These are phyloP conservation scores for Australoheros facetus DNA, from an alignment of 2,797 vertebrate species.

Conservation along the genomic window DNA sequence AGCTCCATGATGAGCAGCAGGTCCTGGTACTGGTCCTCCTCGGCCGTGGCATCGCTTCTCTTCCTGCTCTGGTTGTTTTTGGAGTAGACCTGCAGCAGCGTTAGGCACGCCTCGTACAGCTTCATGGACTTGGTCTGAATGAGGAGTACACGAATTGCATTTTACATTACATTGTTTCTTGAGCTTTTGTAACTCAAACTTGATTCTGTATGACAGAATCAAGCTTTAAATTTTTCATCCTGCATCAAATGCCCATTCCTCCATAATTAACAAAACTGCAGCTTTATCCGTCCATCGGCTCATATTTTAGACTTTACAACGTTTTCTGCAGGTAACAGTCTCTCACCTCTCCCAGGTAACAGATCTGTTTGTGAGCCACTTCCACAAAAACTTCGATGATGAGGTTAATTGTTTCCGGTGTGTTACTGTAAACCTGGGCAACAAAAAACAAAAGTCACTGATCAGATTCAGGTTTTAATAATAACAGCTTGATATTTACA, in stretches of 20 bases:
- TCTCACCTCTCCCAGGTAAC: constrained; percentile 97
- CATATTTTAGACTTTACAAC: neutral
- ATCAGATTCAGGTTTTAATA: neutral
- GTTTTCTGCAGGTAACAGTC: neutral
- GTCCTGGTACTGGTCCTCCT: constrained; percentile 99
- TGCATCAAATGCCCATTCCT: no score
- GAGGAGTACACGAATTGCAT: neutral
- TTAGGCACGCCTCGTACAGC: constrained; percentile 96
- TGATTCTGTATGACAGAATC: no score
- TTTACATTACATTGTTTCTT: no score
- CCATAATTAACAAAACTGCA: no score
- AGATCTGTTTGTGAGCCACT: constrained; percentile 99
- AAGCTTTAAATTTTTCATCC: no score
- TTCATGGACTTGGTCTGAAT: constrained; percentile 95
- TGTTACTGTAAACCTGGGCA: constrained; percentile 89
- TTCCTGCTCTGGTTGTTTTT: constrained; percentile 96
- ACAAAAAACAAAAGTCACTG: neutral
- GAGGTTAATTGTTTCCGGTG: constrained; percentile 97
- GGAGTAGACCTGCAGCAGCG: constrained; percentile 96
- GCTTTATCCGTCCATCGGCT: no score
- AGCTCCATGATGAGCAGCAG: constrained; percentile 99
- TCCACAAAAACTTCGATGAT: constrained; percentile 99
- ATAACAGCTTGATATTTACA: neutral
- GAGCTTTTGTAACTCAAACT: no score
- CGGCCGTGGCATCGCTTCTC: constrained; percentile 89